phyloP scores from a whole-genome alignment of 1,140 invertebrate genomes.

The Cotesia glomerata region DNA sequence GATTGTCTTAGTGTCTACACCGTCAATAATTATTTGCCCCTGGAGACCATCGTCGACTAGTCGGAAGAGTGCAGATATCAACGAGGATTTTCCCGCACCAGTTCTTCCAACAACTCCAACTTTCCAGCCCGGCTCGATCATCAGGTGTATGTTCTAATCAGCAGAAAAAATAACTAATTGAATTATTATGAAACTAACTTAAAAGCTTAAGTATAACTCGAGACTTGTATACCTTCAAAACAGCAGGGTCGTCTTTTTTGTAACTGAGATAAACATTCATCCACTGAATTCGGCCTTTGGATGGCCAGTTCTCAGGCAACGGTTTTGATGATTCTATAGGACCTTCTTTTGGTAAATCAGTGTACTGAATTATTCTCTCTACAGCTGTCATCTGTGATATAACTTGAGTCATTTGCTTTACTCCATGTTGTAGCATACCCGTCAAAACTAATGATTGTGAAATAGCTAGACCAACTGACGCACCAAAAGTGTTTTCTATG shows the following conservation, averaged over 20 bases:
- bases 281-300: constrained; percentile 59
- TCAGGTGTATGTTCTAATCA: constrained; percentile 64
- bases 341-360: constrained; percentile 68
- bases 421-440: constrained; percentile 84
- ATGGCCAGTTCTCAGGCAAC: constrained; percentile 61
- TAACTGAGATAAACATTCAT: constrained; percentile 73
- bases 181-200: not conserved
- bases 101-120: constrained; percentile 77
- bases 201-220: constrained; percentile 18
- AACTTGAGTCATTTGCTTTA: constrained; percentile 75
- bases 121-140: constrained; percentile 72
- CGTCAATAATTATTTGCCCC: constrained; percentile 71
- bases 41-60: constrained; percentile 60
- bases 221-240: constrained; percentile 66
- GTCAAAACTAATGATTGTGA: constrained; percentile 81
- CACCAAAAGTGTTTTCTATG: constrained; percentile 57
- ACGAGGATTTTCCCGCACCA: constrained; percentile 84
- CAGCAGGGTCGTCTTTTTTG: constrained; percentile 66
- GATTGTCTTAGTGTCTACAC: constrained; percentile 68
- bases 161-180: not conserved
- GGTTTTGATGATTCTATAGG: constrained; percentile 50
- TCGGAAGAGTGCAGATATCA: constrained; percentile 77
- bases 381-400: constrained; percentile 84
- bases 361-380: constrained; percentile 80
- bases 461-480: constrained; percentile 82